Evolutionary conservation across 2,888 invertebrate genomes (phyloP).

Genomic region (Acrobasis repandana): DNA sequence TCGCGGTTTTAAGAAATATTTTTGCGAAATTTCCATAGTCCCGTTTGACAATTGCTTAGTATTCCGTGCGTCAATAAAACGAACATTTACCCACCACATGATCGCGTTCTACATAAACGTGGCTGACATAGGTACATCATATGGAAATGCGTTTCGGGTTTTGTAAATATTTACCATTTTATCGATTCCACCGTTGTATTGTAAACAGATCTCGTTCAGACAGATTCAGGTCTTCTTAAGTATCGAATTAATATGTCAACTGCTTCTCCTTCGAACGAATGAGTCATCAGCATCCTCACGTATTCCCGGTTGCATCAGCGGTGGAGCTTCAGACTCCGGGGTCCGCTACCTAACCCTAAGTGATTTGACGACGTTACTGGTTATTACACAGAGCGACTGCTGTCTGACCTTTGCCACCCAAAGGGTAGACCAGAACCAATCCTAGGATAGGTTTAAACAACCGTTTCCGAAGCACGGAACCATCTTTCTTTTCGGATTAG

Average conservation of each 20-base stretch:
- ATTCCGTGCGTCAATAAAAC: constrained; percentile 43
- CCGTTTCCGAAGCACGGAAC: too few relatives aligned
- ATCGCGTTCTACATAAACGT: constrained; percentile 29
- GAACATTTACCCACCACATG: constrained; percentile 35
- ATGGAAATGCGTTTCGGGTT: constrained; percentile 1
- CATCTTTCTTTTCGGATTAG: too few relatives aligned
- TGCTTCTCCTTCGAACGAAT: neutral
- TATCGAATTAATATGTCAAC: neutral
- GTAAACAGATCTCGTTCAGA: neutral
- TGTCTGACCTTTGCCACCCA: too few relatives aligned
- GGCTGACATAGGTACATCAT: neutral
- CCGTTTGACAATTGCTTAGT: constrained; percentile 26
- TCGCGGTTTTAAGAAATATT: too few relatives aligned
- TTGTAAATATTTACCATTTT: constrained; percentile 7
- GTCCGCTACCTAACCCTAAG: too few relatives aligned
- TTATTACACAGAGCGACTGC: too few relatives aligned
- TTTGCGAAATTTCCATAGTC: constrained; percentile 21
- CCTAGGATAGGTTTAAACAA: too few relatives aligned
- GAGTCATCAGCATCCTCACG: too few relatives aligned
- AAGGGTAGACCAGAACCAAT: too few relatives aligned
- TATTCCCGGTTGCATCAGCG: too few relatives aligned
- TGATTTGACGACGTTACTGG: too few relatives aligned
- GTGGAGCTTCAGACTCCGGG: too few relatives aligned
- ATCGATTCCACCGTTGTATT: neutral
- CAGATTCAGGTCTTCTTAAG: neutral